Conservation (phyloP, 2,888 invertebrate species). For the Conchocele bisecta region DNA sequence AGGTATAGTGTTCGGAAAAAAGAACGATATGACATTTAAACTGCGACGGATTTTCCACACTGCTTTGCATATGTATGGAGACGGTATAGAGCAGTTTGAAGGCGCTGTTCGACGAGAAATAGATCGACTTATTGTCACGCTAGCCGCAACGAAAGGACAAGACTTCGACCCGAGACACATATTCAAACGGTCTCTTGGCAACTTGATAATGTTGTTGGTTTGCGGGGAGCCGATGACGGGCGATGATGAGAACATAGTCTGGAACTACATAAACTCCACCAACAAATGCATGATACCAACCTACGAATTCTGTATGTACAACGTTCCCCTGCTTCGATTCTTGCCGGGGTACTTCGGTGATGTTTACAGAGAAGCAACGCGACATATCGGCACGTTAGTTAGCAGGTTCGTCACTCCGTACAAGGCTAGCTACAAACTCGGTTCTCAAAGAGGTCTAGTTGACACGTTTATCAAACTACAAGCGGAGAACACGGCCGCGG, state of each 20-base stretch:
- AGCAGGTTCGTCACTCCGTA: not conserved
- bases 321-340: not conserved
- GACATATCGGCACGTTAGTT: not conserved
- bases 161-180: not conserved
- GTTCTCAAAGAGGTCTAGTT: not conserved
- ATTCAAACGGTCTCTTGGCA: not conserved
- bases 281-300: not conserved
- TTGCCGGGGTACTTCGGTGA: not conserved
- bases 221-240: not conserved
- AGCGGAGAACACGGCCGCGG: not conserved
- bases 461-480: not conserved
- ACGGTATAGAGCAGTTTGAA: not conserved
- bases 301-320: not conserved
- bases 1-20: not conserved
- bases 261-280: not conserved
- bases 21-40: not conserved
- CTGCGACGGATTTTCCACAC: not conserved
- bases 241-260: not conserved
- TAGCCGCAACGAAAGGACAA: not conserved
- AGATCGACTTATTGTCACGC: not conserved
- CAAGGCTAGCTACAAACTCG: not conserved
- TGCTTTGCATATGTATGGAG: not conserved
- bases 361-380: not conserved
- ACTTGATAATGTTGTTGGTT: not conserved
- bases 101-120: not conserved